A percentile compares a stretch with the other conserved stretches of the same genome.
phyloP scores from a whole-genome alignment of 2,888 invertebrate genomes.

The Campaea margaritaria region DNA sequence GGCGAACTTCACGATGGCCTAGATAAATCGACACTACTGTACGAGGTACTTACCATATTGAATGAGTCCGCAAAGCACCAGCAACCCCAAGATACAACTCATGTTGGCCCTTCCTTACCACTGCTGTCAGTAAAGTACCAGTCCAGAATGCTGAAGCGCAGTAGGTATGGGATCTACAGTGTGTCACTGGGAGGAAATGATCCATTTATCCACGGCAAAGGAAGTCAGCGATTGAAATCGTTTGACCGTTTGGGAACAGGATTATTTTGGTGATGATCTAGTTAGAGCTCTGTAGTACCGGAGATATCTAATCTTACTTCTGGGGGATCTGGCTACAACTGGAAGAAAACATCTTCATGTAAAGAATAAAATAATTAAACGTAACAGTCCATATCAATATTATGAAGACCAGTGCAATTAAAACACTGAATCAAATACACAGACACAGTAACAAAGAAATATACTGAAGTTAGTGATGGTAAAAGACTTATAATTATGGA shows the following conservation, averaged over 20 bases:
- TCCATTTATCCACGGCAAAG: slow-evolving; percentile 52
- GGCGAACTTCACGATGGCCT: too few relatives aligned
- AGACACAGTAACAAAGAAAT: too few relatives aligned
- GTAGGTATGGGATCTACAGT: slow-evolving; percentile 5
- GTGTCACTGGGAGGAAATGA: slow-evolving; percentile 50
- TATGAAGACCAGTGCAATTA: too few relatives aligned
- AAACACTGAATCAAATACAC: too few relatives aligned
- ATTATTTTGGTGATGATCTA: slow-evolving; percentile 28
- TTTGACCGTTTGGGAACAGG: slow-evolving; percentile 32
- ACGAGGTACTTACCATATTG: slow-evolving; percentile 58
- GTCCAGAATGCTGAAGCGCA: slow-evolving; percentile 2
- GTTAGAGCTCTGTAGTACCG: slow-evolving; percentile 7
- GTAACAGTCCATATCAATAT: too few relatives aligned
- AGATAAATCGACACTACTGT: too few relatives aligned
- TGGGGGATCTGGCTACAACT: not conserved
- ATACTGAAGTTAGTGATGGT: not conserved
- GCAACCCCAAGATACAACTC: slow-evolving; percentile 33
- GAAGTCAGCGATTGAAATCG: slow-evolving; percentile 56
- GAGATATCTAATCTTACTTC: not conserved
- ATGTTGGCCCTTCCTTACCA: slow-evolving; percentile 25
- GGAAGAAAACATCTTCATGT: not conserved
- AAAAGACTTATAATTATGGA: not conserved
- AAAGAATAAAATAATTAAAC: too few relatives aligned
- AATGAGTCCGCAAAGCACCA: slow-evolving; percentile 59
- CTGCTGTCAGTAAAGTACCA: slow-evolving; percentile 7